Conservation (phyloP, 2,113 vertebrate genomes). For the Chaetorhynchus papuensis region DNA sequence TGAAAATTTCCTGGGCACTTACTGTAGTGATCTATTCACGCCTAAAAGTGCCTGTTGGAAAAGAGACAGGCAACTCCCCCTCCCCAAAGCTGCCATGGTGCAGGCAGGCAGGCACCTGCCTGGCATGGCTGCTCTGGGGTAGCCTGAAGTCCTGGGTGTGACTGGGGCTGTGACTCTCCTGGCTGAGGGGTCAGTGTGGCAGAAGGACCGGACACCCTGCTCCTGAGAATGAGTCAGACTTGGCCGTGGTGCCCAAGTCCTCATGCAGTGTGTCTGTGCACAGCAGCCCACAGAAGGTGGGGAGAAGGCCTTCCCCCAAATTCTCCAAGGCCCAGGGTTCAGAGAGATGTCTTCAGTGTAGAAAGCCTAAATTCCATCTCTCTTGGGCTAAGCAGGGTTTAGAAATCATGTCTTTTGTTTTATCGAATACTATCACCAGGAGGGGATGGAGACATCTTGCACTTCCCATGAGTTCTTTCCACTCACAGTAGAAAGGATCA, state of each 20-base stretch:
- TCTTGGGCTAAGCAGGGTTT: neutral
- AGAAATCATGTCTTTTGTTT: neutral
- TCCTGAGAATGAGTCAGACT: neutral
- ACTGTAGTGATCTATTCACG: neutral
- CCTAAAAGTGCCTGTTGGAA: neutral
- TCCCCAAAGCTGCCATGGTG: neutral
- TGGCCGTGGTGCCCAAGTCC: neutral
- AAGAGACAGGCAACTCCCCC: neutral
- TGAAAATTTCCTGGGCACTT: neutral
- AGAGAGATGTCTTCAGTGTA: neutral
- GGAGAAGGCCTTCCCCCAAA: neutral
- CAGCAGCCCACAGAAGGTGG: neutral
- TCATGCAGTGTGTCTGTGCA: neutral
- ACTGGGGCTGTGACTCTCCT: neutral
- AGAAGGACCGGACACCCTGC: neutral
- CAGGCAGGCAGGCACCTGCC: neutral
- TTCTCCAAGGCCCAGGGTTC: neutral
- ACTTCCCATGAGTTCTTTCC: neutral
- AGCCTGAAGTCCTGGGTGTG: neutral
- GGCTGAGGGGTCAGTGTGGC: neutral
- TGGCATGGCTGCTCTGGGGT: neutral
- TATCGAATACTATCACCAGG: neutral
- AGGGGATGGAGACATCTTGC: neutral
- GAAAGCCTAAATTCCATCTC: neutral
- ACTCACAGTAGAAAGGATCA: neutral